Percentiles rank a stretch among this genome's conserved stretches.
Evolutionary conservation across 2,113 vertebrate species (phyloP).

Genomic region (Chaetorhynchus papuensis): DNA sequence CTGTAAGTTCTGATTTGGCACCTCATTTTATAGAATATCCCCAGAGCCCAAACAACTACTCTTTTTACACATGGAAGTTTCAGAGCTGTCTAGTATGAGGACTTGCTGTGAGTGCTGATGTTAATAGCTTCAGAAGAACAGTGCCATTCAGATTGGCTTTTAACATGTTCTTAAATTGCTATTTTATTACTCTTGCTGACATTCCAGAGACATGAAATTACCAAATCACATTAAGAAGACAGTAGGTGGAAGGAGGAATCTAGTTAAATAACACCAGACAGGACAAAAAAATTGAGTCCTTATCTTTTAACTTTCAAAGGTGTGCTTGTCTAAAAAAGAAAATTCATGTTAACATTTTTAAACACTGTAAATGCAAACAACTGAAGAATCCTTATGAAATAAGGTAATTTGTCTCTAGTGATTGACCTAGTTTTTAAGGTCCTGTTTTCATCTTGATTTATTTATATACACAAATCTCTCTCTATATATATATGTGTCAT

Average conservation of each 20-base stretch:
- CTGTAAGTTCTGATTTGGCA: neutral
- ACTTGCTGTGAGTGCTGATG: constrained; percentile 37
- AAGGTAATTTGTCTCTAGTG: neutral
- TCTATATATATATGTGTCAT: fast-evolving
- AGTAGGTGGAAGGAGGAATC: neutral
- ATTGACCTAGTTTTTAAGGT: neutral
- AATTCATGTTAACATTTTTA: neutral
- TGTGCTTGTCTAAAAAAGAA: constrained; percentile 12
- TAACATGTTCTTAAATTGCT: constrained; percentile 73
- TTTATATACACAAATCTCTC: neutral
- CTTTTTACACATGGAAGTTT: neutral
- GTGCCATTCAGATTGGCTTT: constrained; percentile 65
- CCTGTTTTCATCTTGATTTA: neutral
- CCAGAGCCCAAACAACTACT: neutral
- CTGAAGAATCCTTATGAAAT: neutral
- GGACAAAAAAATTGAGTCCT: neutral
- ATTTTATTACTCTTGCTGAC: constrained; percentile 73
- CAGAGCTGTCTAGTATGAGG: constrained; percentile 17
- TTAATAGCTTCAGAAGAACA: constrained; percentile 62
- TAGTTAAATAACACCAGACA: constrained; percentile 53
- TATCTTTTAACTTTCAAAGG: constrained; percentile 38
- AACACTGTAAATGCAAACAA: constrained; percentile 22
- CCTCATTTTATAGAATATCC: neutral
- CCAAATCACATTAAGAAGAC: constrained; percentile 63
- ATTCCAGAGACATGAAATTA: constrained; percentile 73